Evolutionary conservation across 2,888 invertebrate species (phyloP).

Genomic region (Micoletzkya japonica): DNA sequence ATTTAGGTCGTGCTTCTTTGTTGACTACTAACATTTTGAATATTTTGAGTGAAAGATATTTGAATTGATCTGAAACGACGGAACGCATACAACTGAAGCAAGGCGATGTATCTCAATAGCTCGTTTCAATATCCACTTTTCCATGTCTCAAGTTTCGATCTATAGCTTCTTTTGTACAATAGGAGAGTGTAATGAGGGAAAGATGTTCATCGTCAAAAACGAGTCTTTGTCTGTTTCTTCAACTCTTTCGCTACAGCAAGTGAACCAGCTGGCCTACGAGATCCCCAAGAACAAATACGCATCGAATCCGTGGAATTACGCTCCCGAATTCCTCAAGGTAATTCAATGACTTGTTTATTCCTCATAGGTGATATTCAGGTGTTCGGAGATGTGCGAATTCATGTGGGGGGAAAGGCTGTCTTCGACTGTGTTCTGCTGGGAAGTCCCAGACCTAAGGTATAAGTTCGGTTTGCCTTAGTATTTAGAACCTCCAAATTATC

Average conservation of each 20-base stretch:
- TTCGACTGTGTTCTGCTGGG: slow-evolving; percentile 63
- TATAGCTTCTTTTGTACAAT: too few species aligned
- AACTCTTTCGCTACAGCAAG: slow-evolving; percentile 53
- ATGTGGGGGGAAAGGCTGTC: slow-evolving; percentile 57
- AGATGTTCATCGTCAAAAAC: background rate
- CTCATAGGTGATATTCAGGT: too few species aligned
- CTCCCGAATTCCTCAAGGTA: slow-evolving; percentile 61
- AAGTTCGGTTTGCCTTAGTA: background rate
- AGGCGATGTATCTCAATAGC: too few species aligned
- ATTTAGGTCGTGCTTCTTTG: background rate
- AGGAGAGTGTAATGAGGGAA: background rate
- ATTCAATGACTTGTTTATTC: too few species aligned
- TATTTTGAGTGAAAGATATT: too few species aligned
- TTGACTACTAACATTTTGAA: background rate
- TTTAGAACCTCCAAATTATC: too few species aligned
- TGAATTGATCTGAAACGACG: background rate
- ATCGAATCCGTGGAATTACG: slow-evolving; percentile 61
- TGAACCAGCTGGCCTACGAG: slow-evolving; percentile 63
- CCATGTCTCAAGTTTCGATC: too few species aligned
- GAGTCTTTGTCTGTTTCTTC: background rate
- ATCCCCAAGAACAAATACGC: slow-evolving; percentile 63
- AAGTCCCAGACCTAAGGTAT: slow-evolving; percentile 58
- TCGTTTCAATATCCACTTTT: too few species aligned
- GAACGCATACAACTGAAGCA: too few species aligned
- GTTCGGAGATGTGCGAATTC: slow-evolving; percentile 56